Evolutionary conservation across 2,113 vertebrate species (phyloP).

Genomic region (Plotosus lineatus): DNA sequence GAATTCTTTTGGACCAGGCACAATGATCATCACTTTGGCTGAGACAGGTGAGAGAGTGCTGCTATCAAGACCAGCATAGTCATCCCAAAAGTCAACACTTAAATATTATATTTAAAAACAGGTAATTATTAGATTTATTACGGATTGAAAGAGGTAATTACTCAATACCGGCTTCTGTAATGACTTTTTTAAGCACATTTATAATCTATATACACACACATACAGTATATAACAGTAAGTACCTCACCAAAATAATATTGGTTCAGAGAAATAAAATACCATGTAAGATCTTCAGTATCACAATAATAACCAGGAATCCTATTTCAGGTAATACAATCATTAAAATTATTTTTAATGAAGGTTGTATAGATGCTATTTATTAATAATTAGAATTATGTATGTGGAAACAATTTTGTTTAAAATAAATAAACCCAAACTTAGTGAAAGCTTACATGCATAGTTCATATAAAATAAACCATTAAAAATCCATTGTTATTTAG

Average conservation of each 20-base stretch:
- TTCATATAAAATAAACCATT: no score
- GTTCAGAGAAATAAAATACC: neutral
- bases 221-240: neutral
- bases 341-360: neutral
- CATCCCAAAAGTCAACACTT: neutral
- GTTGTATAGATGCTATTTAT: neutral
- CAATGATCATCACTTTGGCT: conserved; percentile 89
- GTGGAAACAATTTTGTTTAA: neutral
- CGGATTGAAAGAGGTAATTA: neutral
- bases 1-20: conserved; percentile 90
- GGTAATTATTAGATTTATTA: neutral
- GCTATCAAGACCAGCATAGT: neutral
- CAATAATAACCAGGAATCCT: neutral
- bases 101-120: neutral
- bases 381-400: neutral
- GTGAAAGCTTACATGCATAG: no score
- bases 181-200: neutral
- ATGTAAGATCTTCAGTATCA: neutral
- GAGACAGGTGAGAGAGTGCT: conserved; percentile 74
- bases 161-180: neutral
- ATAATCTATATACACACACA: neutral
- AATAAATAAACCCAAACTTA: no score
- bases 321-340: neutral
- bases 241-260: neutral
- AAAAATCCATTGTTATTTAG: no score